These are phyloP conservation scores for Oeneis ivallda DNA, from an alignment of 2,888 invertebrate genomes.

Conservation along the genomic window DNA sequence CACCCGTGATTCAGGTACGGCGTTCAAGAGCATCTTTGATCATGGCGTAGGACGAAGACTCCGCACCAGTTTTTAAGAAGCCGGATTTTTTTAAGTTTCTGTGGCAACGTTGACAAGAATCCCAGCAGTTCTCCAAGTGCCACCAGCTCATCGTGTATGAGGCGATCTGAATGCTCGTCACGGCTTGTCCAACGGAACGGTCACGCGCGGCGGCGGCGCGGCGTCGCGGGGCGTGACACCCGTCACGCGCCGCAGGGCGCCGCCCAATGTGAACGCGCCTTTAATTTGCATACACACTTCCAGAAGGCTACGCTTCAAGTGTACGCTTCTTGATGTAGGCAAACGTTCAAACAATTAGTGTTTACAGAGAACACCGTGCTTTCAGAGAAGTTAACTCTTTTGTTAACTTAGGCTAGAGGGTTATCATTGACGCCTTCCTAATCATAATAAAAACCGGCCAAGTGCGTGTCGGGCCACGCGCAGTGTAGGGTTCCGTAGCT, in stretches of 20 bases:
- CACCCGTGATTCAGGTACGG: too few species aligned
- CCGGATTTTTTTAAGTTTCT: neutral
- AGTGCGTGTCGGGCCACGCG: too few species aligned
- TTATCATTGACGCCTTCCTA: too few species aligned
- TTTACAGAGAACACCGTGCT: too few species aligned
- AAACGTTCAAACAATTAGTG: too few species aligned
- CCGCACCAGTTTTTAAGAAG: too few species aligned
- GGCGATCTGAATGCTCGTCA: constrained; percentile 67
- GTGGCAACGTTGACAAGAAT: neutral
- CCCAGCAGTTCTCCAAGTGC: neutral
- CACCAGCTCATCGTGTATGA: constrained; percentile 33
- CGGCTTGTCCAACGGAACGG: constrained; percentile 73
- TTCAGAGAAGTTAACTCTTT: too few species aligned
- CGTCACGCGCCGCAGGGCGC: constrained; percentile 59
- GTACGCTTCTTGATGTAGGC: neutral
- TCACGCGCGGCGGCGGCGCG: constrained; percentile 56
- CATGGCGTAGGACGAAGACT: too few species aligned
- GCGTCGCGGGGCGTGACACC: constrained; percentile 65
- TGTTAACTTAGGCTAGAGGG: too few species aligned
- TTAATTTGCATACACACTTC: constrained; percentile 61
- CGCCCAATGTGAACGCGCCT: constrained; percentile 64
- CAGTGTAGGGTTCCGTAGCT: too few species aligned
- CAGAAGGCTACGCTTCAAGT: neutral
- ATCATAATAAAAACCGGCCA: too few species aligned
- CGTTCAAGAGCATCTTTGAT: too few species aligned